These are phyloP conservation scores for Antennarius striatus DNA, from an alignment of 2,113 vertebrate species.

Conservation along the genomic window DNA sequence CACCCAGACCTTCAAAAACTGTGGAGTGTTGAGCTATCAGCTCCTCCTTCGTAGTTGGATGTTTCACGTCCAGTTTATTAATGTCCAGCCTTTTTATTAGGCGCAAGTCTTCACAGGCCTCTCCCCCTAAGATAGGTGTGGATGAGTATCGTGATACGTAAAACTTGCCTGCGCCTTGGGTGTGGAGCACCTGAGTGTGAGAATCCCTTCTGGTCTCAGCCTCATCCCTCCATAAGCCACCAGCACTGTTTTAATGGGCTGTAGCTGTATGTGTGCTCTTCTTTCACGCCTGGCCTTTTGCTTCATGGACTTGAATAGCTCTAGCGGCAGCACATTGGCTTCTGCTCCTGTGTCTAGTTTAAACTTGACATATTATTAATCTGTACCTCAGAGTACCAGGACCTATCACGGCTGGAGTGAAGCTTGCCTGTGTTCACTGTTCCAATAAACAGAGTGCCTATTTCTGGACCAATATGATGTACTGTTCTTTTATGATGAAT, in stretches of 20 bases:
- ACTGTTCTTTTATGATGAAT: not conserved
- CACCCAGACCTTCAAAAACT: conserved; percentile 8
- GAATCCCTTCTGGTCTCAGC: not conserved
- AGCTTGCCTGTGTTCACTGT: not conserved
- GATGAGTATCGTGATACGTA: not conserved
- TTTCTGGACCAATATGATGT: not conserved
- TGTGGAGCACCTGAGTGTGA: not conserved
- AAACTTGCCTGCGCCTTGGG: not conserved
- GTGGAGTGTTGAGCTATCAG: not conserved
- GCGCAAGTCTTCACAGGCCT: not conserved
- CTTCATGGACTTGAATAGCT: not conserved
- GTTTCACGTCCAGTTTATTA: not conserved
- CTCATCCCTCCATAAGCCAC: not conserved
- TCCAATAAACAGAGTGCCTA: not conserved
- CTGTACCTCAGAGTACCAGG: not conserved
- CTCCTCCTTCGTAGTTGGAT: conserved; percentile 8
- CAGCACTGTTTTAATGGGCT: not conserved
- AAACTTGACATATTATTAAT: not conserved
- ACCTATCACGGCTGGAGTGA: not conserved
- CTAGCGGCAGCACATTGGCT: not conserved
- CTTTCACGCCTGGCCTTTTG: not conserved
- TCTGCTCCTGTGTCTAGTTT: not conserved
- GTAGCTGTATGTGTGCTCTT: not conserved
- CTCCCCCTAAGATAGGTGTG: not conserved
- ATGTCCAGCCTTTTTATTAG: not conserved